Percentiles rank a stretch among this genome's conserved stretches.
phyloP scores from a whole-genome alignment of 2,113 vertebrate genomes.

The Phyllostomus discolor region DNA sequence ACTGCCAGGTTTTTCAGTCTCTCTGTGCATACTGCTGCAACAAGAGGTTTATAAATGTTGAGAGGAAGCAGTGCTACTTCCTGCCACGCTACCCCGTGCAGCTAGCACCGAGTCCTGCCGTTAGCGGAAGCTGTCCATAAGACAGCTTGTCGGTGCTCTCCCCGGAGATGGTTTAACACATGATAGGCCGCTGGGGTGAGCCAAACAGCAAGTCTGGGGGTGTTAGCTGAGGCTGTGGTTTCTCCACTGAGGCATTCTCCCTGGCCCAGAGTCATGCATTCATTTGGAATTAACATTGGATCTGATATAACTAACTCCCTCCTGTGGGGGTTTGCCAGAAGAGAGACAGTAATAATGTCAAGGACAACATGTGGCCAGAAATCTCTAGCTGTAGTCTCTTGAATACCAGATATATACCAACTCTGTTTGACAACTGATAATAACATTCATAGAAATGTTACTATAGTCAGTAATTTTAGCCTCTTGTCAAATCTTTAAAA shows the following conservation, averaged over 20 bases:
- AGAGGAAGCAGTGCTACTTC: not conserved
- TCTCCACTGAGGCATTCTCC: not conserved
- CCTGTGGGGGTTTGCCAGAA: not conserved
- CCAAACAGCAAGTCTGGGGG: not conserved
- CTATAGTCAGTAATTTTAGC: not conserved
- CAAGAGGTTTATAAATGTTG: not conserved
- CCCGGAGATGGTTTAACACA: not conserved
- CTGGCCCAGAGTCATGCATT: not conserved
- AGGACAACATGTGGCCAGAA: not conserved
- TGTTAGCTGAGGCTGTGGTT: not conserved
- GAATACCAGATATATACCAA: not conserved
- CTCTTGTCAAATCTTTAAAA: not conserved
- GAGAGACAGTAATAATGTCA: constrained; percentile 8
- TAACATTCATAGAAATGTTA: not conserved
- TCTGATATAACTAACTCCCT: not conserved
- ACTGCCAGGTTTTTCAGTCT: not conserved
- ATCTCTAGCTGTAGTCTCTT: not conserved
- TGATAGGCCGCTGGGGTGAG: not conserved
- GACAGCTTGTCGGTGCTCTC: not conserved
- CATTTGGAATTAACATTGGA: constrained; percentile 21
- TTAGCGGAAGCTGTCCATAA: not conserved
- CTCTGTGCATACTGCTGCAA: not conserved
- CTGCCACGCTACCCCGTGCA: not conserved
- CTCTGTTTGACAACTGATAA: not conserved
- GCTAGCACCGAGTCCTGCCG: not conserved